Percentiles rank a stretch among this genome's conserved stretches.
Evolutionary conservation across 2,113 vertebrate species (phyloP).

Genomic region (Psilopogon haemacephalus): DNA sequence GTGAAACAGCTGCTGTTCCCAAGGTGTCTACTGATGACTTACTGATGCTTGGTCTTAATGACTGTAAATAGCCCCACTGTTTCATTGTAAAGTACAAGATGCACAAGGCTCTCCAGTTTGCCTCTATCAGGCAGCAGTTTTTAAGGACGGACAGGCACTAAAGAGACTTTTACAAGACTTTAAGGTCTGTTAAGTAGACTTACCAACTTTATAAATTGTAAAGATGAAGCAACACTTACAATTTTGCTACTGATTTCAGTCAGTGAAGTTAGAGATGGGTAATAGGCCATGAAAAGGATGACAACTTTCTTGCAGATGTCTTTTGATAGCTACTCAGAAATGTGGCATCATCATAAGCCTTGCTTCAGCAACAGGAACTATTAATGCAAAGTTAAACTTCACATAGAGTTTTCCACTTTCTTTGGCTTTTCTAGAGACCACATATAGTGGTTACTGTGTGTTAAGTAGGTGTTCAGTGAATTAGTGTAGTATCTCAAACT

Average conservation of each 20-base stretch:
- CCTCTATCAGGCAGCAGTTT: not conserved
- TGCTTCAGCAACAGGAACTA: not conserved
- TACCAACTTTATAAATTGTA: not conserved
- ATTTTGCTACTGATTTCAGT: not conserved
- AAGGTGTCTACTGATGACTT: not conserved
- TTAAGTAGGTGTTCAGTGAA: not conserved
- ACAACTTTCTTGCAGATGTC: not conserved
- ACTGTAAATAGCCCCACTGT: not conserved
- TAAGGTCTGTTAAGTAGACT: not conserved
- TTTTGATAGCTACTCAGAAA: not conserved
- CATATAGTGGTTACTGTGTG: rapidly evolving
- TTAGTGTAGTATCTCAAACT: rapidly evolving
- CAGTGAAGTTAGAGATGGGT: not conserved
- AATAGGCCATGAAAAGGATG: not conserved
- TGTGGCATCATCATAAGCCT: not conserved
- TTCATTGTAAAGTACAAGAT: not conserved
- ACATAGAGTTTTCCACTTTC: not conserved
- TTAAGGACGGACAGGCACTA: not conserved
- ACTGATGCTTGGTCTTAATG: not conserved
- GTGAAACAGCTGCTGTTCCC: not conserved
- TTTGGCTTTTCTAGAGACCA: not conserved
- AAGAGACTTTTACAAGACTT: not conserved
- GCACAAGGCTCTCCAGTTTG: not conserved
- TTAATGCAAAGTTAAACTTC: not conserved
- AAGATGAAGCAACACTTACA: not conserved